Conservation (phyloP, 2,113 vertebrate species). For the Chaetorhynchus papuensis region DNA sequence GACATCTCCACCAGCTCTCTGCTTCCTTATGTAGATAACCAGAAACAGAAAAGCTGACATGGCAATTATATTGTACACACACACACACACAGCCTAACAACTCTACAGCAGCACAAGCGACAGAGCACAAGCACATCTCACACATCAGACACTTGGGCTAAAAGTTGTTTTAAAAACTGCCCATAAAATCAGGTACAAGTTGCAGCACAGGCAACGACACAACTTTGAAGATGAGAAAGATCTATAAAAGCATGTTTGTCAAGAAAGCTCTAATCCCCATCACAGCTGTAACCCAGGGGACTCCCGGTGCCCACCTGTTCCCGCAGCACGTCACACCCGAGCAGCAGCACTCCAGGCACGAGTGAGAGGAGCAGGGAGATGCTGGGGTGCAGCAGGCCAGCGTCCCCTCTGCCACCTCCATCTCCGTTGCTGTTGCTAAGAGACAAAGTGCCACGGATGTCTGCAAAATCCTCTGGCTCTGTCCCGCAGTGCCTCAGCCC, state of each 20-base stretch:
- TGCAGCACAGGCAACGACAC: rapidly evolving
- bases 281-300: neutral
- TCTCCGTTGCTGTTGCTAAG: neutral
- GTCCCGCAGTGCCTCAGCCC: neutral
- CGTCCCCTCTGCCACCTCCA: neutral
- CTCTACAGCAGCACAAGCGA: neutral
- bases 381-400: neutral
- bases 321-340: rapidly evolving
- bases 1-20: conserved; percentile 13
- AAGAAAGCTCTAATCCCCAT: neutral
- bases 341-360: rapidly evolving
- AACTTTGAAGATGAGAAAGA: neutral
- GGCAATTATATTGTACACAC: neutral
- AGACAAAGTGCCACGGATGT: neutral
- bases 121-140: neutral
- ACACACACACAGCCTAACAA: neutral
- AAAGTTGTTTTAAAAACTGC: neutral
- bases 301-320: neutral
- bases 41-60: neutral
- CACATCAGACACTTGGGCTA: rapidly evolving
- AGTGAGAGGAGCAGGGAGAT: neutral
- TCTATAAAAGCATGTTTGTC: neutral
- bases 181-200: neutral
- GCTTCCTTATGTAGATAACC: conserved; percentile 2
- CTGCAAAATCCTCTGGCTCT: neutral